These are phyloP conservation scores for Deroptyus accipitrinus DNA, from an alignment of 2,113 vertebrate species.

Conservation along the genomic window DNA sequence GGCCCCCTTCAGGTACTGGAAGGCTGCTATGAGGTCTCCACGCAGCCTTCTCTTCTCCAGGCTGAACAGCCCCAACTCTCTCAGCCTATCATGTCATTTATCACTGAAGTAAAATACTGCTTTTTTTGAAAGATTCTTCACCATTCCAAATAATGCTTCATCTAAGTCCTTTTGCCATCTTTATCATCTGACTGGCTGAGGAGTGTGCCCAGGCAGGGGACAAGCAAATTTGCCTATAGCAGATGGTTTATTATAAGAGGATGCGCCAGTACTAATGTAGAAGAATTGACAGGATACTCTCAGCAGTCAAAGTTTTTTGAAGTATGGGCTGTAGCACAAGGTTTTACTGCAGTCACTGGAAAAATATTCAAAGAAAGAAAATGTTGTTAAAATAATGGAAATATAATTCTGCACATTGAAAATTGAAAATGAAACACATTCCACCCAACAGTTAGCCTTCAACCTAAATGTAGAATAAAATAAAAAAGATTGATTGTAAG, in stretches of 20 bases:
- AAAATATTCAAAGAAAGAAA: background rate
- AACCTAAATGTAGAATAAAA: background rate
- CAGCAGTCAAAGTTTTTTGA: background rate
- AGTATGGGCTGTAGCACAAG: constrained; percentile 1
- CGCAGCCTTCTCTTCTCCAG: too few species aligned
- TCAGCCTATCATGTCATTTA: background rate
- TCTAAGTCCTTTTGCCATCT: background rate
- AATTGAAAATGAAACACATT: background rate
- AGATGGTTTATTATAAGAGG: constrained; percentile 40
- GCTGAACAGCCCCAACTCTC: too few species aligned
- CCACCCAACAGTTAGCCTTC: background rate
- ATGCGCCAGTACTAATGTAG: background rate
- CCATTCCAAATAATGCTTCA: background rate
- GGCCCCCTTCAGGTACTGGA: too few species aligned
- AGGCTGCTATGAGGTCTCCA: too few species aligned
- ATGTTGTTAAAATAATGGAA: background rate
- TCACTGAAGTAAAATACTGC: background rate
- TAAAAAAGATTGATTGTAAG: constrained; percentile 3
- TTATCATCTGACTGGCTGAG: background rate
- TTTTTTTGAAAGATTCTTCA: background rate
- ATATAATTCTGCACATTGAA: background rate
- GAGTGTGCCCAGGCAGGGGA: background rate
- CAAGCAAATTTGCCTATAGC: constrained; percentile 14
- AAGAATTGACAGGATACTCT: constrained; percentile 21
- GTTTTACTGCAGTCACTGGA: constrained; percentile 28